Base-by-base conservation (phyloP, 2,797 vertebrate species). In the Coregonus sp. region DNA sequence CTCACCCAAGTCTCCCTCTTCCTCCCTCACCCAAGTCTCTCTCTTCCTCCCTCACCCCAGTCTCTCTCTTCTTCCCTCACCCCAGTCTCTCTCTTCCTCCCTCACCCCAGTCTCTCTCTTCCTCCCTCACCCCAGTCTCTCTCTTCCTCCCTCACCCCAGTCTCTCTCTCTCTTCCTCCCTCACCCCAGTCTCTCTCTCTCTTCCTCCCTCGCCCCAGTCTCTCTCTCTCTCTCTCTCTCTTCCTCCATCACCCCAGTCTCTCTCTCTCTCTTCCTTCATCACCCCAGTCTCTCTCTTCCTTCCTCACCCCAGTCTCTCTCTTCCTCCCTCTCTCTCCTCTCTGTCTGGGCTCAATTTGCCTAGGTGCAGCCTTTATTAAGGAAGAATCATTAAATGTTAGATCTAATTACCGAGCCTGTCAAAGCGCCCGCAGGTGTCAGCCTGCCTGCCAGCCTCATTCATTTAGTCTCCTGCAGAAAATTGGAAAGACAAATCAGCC, bases 331-430 rank as follows among this genome's bases (percentile, higher is more conserved):
- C 18, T 47, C 65, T 54, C 31, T 9, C 54, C 25, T 9, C 91
- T 92, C 94, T 89, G 92, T 92, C 94, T 90, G 93, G 93, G 93
- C 94, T 95, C 94, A 88, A 92, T 96, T 95, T 93, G 93, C 91
- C 92, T 94, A 93, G 91, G 93, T 96, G 94, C 94, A 90, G 95
- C 95, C 96, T 95, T 95, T 95, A 97, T 97, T 97, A 97, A 95
- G 94, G 94, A 95, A 96, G 95, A 97, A 96, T 96, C 96, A 96
- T 96, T 98, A 96, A 96, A 96, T 93, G 96, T 96, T 96, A 94
- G 95, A 94, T 95, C 95, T 97, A 97, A 98, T 98, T 97, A 96
- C 93, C 89, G 89, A 86, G 81, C 91, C 93, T 95, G 94, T 95
- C 95, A 91, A 94, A 95, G 95, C 91, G 93, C 95, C 96, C 94